Evolutionary conservation across 2,113 vertebrate species (phyloP).

Genomic region (Triplophysa tibetana): DNA sequence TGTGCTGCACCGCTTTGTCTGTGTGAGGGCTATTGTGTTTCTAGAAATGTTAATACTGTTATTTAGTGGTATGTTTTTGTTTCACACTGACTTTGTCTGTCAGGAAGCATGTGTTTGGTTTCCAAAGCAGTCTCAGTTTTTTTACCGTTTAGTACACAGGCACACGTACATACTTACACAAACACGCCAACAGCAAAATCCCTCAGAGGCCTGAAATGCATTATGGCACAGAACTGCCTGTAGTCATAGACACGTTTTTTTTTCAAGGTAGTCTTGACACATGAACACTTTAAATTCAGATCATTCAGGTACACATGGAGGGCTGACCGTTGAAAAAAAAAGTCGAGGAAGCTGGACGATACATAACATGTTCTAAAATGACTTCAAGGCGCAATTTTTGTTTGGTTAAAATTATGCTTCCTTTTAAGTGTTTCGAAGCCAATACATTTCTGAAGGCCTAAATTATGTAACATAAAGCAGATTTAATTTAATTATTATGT

Average conservation of each 20-base stretch:
- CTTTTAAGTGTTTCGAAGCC: no score
- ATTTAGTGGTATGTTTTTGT: neutral
- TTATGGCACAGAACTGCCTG: conserved; percentile 13
- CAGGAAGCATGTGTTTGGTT: conserved; percentile 3
- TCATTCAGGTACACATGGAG: neutral
- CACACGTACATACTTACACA: neutral
- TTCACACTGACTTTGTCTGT: neutral
- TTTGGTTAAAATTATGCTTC: no score
- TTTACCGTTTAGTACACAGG: neutral
- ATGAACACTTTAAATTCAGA: conserved; percentile 1
- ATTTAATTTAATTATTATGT: neutral
- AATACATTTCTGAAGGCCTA: no score
- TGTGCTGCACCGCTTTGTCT: neutral
- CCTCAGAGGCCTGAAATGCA: conserved; percentile 14
- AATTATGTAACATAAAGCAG: neutral
- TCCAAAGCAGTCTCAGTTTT: conserved; percentile 17
- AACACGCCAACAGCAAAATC: conserved; percentile 13
- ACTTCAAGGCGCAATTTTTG: no score
- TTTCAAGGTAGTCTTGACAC: neutral
- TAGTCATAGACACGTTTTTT: neutral
- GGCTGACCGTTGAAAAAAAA: neutral
- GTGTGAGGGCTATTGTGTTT: neutral
- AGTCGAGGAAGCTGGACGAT: neutral
- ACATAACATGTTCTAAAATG: neutral
- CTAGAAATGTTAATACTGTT: no score